Base-by-base conservation (phyloP, 2,113 vertebrate genomes). In the Ranitomeya variabilis region DNA sequence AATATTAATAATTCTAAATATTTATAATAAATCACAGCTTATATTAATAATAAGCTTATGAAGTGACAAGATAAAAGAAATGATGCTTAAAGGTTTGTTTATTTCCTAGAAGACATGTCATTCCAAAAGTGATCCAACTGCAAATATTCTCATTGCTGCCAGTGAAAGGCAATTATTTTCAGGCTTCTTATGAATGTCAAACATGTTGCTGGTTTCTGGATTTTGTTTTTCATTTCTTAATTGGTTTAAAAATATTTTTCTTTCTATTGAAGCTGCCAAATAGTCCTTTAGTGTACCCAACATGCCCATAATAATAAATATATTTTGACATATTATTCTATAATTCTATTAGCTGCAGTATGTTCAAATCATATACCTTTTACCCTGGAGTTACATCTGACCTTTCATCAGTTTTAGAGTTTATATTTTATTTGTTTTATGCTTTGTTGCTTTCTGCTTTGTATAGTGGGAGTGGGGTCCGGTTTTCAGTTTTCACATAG, bases 161-260 rank as follows among this genome's bases (percentile, higher is more conserved):
- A 66, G 37, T 18, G 18, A 64, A 52, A 83, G 11, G 6, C 37
- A 83, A 67, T 83, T 83, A 83, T 83, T 83, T 67, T 64, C 80
- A 52, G 37, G 12, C 37, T 19, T 64, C 19, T 66, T 21, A 5
- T 23, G 31, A 62, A 60, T 83, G 19, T 83, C 37, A 45, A 64
- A 60, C 14, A 64, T 82, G 31, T 18, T 21, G 18, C 8, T 10
- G 19, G 26, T 59, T 8, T 14, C 64, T 64, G 7, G n/a, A 21
- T 82, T 82, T 21, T 82, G 19, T 82, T 64, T 51, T 10, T 82
- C 19, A 21, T n/a, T 78, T 78, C 19, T 3, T 10, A 78, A 54
- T 54, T 52, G 76, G 8, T 12, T 31, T 60, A 62, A 62, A 62
- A 11, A 11, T 18, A 81, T 80, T 80, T 59, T 59, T 8, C 18